These are phyloP conservation scores for Oenanthe oenanthe DNA, from an alignment of 2,113 vertebrate genomes.

Conservation along the genomic window DNA sequence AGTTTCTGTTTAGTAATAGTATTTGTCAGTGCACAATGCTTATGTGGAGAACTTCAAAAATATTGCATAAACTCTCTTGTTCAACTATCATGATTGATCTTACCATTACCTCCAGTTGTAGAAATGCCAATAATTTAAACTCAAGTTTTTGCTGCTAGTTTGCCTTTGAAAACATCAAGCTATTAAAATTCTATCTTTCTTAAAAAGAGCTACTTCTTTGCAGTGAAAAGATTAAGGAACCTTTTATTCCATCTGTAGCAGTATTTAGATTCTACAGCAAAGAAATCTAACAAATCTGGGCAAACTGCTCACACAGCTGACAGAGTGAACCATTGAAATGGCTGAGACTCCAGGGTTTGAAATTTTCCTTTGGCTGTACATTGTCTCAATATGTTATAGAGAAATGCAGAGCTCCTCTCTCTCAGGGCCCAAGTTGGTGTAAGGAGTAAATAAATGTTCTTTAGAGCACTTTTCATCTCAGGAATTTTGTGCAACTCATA, in stretches of 20 bases:
- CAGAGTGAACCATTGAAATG: not conserved
- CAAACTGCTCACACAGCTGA: not conserved
- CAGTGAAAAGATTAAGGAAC: slow-evolving; percentile 7
- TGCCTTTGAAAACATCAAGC: not conserved
- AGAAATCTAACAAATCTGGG: not conserved
- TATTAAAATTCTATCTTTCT: not conserved
- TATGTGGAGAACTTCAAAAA: not conserved
- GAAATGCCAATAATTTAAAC: not conserved
- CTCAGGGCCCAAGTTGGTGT: not conserved
- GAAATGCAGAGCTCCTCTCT: not conserved
- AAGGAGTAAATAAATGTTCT: not conserved
- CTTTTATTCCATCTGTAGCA: not conserved
- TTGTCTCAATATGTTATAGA: not conserved
- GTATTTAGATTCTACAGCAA: not conserved
- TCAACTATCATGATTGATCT: not conserved
- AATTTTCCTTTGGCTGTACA: not conserved
- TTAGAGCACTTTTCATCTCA: not conserved
- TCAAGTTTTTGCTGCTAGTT: not conserved
- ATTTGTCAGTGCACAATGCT: not conserved
- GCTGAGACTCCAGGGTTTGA: not conserved
- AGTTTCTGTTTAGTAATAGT: not conserved
- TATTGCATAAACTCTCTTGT: not conserved
- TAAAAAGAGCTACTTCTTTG: not conserved
- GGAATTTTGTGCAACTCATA: not conserved
- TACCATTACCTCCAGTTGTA: not conserved